Evolutionary conservation across 2,888 invertebrate genomes (phyloP).

Genomic region (Helobdella robusta): DNA sequence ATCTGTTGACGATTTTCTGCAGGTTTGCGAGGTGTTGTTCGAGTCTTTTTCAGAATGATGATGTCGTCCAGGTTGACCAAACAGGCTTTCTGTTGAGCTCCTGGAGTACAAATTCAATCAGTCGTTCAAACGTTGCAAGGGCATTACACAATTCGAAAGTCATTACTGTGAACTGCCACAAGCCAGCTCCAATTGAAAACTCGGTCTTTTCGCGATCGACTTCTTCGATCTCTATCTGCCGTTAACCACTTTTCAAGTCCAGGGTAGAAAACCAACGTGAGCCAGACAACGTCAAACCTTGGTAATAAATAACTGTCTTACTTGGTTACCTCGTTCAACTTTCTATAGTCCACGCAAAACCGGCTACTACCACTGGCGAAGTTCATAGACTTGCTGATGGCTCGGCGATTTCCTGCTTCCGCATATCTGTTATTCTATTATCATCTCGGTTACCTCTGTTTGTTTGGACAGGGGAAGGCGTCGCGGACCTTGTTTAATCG

Average conservation of each 20-base stretch:
- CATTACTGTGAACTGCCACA: conserved; percentile 22
- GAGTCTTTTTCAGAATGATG: conserved; percentile 17
- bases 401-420: conserved; percentile 16
- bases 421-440: conserved; percentile 16
- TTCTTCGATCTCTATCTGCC: conserved; percentile 34
- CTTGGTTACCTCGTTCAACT: conserved; percentile 28
- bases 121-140: conserved; percentile 25
- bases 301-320: conserved; percentile 34
- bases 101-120: conserved; percentile 18
- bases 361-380: conserved; percentile 27
- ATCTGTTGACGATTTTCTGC: neutral
- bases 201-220: conserved; percentile 25
- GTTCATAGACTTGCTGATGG: conserved; percentile 22
- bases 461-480: neutral
- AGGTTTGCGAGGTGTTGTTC: conserved; percentile 11
- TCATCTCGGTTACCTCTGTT: neutral
- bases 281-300: conserved; percentile 31
- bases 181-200: conserved; percentile 21
- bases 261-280: conserved; percentile 32
- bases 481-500: neutral
- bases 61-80: conserved; percentile 28
- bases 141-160: conserved; percentile 20
- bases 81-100: neutral
- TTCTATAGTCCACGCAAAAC: conserved; percentile 34
- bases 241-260: conserved; percentile 35